phyloP scores from a whole-genome alignment of 1,140 invertebrate genomes.

The Teleogryllus occipitalis region DNA sequence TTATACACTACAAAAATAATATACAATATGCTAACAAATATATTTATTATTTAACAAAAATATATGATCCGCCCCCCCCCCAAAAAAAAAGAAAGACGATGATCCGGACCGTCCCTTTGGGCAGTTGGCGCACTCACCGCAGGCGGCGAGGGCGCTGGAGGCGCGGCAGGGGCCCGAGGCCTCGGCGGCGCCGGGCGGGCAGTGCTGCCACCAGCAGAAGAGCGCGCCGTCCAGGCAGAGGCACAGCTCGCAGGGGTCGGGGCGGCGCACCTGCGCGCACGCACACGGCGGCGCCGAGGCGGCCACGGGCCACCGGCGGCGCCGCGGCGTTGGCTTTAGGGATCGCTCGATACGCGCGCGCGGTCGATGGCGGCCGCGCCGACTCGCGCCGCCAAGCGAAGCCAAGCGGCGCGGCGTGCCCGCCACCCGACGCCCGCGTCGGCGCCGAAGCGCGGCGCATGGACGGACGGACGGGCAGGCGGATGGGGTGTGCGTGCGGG shows the following conservation, averaged over 20 bases:
- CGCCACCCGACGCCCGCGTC: conserved; percentile 86
- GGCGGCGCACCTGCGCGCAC: conserved; percentile 45
- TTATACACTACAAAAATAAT: too few relatives aligned
- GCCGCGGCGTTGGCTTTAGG: conserved; percentile 89
- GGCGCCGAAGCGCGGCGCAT: conserved; percentile 77
- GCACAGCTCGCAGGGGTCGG: conserved; percentile 57
- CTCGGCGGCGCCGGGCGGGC: conserved; percentile 34
- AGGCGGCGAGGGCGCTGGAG: background rate
- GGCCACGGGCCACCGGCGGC: conserved; percentile 70
- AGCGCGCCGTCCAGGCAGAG: conserved; percentile 61
- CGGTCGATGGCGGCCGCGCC: conserved; percentile 48
- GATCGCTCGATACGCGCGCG: conserved; percentile 84
- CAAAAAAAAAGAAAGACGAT: too few relatives aligned
- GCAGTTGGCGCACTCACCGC: conserved; percentile 2
- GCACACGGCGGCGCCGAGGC: conserved; percentile 71
- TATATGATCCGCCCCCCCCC: too few relatives aligned
- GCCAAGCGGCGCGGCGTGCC: conserved; percentile 78
- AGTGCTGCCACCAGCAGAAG: conserved; percentile 66
- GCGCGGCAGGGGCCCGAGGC: conserved; percentile 31
- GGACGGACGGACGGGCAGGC: background rate
- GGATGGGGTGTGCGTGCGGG: too few relatives aligned
- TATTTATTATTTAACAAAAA: too few relatives aligned
- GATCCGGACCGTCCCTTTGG: too few relatives aligned
- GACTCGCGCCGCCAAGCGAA: conserved; percentile 55
- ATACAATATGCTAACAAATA: too few relatives aligned